Conservation (phyloP, 2,797 vertebrate species). For the Molossus alvarezi region DNA sequence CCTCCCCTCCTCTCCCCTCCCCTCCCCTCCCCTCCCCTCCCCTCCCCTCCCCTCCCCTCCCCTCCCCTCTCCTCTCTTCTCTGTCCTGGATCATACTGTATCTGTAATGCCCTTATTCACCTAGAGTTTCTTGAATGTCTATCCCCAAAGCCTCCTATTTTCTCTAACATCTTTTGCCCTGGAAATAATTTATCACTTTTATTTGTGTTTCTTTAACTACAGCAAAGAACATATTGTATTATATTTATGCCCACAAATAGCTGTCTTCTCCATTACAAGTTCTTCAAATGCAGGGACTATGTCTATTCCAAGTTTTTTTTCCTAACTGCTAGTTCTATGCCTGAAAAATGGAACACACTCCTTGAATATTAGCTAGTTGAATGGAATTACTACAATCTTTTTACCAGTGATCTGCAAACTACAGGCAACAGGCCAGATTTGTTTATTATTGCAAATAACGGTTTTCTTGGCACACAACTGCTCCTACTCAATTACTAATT, state of each 20-base stretch:
- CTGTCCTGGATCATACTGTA: not conserved
- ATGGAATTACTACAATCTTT: constrained; percentile 36
- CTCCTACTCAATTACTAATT: not conserved
- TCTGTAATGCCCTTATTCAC: not conserved
- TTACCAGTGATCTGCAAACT: not conserved
- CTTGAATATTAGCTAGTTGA: not conserved
- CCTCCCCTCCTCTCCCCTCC: too few relatives aligned
- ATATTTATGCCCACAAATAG: not conserved
- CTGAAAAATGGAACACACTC: not conserved
- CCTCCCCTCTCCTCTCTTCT: not conserved
- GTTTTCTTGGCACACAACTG: not conserved
- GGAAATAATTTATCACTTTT: not conserved
- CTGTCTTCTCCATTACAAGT: not conserved
- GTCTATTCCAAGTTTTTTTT: not conserved
- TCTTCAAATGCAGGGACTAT: not conserved
- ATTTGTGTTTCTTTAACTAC: not conserved
- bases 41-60: not conserved
- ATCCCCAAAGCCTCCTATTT: not conserved
- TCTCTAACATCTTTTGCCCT: not conserved
- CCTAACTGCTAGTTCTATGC: not conserved
- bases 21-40: too few relatives aligned
- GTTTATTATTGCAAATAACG: not conserved
- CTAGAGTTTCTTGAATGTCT: not conserved
- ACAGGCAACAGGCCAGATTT: not conserved
- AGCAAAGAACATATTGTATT: not conserved